Evolutionary conservation across 2,113 vertebrate species (phyloP), one percentile per base, ranked within the genome.

Genomic region (Ciconia boyciana): DNA sequence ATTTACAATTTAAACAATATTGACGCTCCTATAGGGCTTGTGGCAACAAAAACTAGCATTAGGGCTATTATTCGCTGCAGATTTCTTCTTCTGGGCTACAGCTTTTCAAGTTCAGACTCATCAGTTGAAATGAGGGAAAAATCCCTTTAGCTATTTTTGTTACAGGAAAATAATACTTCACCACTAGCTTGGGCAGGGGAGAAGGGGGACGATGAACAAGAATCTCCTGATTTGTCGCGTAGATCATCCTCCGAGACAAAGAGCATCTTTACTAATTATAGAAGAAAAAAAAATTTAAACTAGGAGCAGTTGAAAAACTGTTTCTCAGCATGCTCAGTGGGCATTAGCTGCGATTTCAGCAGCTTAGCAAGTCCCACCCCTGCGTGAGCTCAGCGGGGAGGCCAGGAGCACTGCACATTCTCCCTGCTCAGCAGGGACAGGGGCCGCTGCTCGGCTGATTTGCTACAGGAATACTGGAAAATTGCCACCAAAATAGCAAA

Each of bases 71-170:
- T 43, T 88, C 9, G 4, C 36, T 24, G 29, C 77, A 91, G 62
- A 72, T 58, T 83, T 90, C 61, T 88, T 74, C 76, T 96, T 83
- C 16, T 49, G 81, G 87, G 58, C 82, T 87, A 87, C 72, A 87
- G 83, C 39, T 92, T 95, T 94, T 95, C 94, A 96, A 91, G 71
- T 74, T 95, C 64, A 87, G 83, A 85, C 91, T 95, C 91, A 96
- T 94, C 39, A 1, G 84, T 1, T 60, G 62, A 95, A 93, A 43
- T 36, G 82, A 90, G 51, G 87, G 74, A 94, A 97, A 96, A 96
- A 95, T 94, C 95, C 91, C 90, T 91, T 95, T 26, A 91, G 89
- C 93, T 96, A 91, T 97, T 96, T 95, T 93, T 96, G 89, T 89
- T 91, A 48, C 84, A 94, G 97, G 95, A 96, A 97, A 97, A 97